Base-by-base conservation (phyloP, 2,797 vertebrate genomes). In the Peromyscus aztecus region DNA sequence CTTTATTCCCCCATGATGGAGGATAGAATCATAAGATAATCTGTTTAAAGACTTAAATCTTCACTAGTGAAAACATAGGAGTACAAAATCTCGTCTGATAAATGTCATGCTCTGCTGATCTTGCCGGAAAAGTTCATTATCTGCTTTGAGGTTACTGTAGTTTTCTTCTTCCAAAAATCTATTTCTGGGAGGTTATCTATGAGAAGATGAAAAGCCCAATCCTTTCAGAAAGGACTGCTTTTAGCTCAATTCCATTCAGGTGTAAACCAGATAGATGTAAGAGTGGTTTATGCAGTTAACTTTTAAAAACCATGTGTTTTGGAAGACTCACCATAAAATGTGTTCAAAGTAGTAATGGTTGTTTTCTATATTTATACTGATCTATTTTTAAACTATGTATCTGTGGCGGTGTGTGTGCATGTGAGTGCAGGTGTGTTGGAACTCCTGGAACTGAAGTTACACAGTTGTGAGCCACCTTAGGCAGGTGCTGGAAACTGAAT, bases 241-340 rank as follows among this genome's bases (percentile, higher is more conserved):
- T 93, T 94, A 93, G 67, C 61, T 93, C n/a, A 94, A 89, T 93
- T 93, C n/a, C 55, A 95, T 67, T 93, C 55, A 91, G 90, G 11
- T 91, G 29, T 31, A 89, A 84, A 89, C 77, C 52, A 91, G 89
- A 76, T 91, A 91, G 89, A 76, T 91, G 4, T 89, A 77, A 90
- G 40, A 92, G 29, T 84, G 43, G 49, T 59, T 59, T 90, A 90
- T 63, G 80, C 11, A 91, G 37, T 91, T 75, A 95, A 94, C 75
- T 93, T 95, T 85, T 86, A 34, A 80, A 97, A 96, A 92, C 65
- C 37, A 10, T 59, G 55, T 86, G n/a, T 92, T 96, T 95, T 76
- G 91, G 77, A 94, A 93, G 73, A 94, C 55, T 29, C 40, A 90
- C 27, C 87, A 88, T 17, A 65, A 88, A 93, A 69, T 89, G 63